These are phyloP conservation scores for Pristiophorus japonicus DNA, from an alignment of 2,113 vertebrate species.

Conservation along the genomic window DNA sequence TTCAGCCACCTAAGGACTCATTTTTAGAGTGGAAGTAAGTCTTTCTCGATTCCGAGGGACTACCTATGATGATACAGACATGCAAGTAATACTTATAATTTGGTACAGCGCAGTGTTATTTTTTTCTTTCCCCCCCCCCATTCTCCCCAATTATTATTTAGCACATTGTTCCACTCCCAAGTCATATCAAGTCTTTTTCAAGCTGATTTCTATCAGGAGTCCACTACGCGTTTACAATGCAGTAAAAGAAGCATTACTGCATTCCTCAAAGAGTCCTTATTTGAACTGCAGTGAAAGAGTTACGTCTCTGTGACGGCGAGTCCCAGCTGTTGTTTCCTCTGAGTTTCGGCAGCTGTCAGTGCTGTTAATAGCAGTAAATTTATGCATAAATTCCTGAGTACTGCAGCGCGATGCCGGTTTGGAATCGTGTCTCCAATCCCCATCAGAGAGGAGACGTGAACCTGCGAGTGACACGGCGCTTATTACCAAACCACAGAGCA, in stretches of 20 bases:
- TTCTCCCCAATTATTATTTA: neutral
- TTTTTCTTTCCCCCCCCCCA: too few species aligned
- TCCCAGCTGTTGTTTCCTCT: constrained; percentile 79
- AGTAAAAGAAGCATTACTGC: neutral
- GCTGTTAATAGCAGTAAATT: constrained; percentile 79
- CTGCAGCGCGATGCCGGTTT: constrained; percentile 52
- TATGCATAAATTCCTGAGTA: constrained; percentile 64
- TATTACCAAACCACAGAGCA: constrained; percentile 64
- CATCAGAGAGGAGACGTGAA: constrained; percentile 67
- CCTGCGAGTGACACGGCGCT: constrained; percentile 63
- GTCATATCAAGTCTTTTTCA: too few species aligned
- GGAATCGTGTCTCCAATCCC: constrained; percentile 51
- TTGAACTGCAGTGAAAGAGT: neutral
- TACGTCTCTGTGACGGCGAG: constrained; percentile 51
- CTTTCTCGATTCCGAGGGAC: too few species aligned
- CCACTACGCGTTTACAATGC: neutral
- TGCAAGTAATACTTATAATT: neutral
- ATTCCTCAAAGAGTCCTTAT: neutral
- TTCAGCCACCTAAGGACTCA: too few species aligned
- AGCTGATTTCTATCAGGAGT: neutral
- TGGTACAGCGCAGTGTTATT: neutral
- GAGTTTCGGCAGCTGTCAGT: constrained; percentile 82
- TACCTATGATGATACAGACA: too few species aligned
- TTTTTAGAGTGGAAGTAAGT: too few species aligned
- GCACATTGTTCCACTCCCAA: neutral